Evolutionary conservation across 2,113 vertebrate species (phyloP).

Genomic region (Pungitius pungitius): DNA sequence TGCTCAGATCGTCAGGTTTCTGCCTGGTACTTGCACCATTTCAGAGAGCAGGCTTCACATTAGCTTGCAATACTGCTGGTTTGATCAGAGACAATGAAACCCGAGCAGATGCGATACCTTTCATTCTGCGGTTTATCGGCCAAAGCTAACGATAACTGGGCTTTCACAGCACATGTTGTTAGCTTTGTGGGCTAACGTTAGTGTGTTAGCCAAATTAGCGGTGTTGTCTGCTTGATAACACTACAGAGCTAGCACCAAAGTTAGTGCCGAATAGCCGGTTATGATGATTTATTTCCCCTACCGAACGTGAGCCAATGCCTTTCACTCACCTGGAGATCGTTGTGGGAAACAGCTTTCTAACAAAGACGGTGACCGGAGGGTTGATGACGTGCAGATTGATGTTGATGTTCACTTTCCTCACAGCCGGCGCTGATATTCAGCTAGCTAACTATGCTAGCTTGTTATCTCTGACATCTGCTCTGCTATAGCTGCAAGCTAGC

Average conservation of each 20-base stretch:
- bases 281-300: neutral
- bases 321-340: constrained; percentile 48
- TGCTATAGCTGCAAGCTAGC: constrained; percentile 8
- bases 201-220: constrained; percentile 41
- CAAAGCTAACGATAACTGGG: neutral
- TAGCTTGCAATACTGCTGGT: neutral
- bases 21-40: neutral
- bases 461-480: constrained; percentile 44
- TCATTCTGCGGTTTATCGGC: too few relatives aligned
- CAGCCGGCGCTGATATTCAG: constrained; percentile 61
- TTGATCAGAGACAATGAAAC: neutral
- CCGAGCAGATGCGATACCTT: neutral
- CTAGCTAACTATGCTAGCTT: constrained; percentile 50
- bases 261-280: constrained; percentile 12
- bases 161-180: constrained; percentile 1
- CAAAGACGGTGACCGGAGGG: neutral
- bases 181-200: constrained; percentile 14
- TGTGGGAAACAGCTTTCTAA: neutral
- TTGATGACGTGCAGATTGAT: constrained; percentile 11
- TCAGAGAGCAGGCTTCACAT: neutral
- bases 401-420: constrained; percentile 35
- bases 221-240: neutral
- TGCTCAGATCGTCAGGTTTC: neutral
- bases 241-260: constrained; percentile 5
- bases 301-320: neutral